Evolutionary conservation across 2,888 invertebrate species (phyloP), one percentile per base, ranked within the genome.

Genomic region (Adela reaumurella): DNA sequence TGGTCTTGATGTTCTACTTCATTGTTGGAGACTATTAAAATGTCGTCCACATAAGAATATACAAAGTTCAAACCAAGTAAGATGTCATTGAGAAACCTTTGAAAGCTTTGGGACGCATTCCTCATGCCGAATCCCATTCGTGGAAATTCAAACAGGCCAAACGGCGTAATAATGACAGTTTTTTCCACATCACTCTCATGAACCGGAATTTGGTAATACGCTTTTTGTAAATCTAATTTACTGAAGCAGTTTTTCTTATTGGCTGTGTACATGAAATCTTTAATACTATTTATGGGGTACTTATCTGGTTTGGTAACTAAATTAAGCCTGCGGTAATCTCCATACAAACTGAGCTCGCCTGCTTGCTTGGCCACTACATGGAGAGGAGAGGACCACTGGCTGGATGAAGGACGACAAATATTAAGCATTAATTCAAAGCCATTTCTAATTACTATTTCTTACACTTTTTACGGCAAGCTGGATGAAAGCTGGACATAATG

Each of bases 251-350:
- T 54, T 45, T 54, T 58, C 1, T 56, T 57, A 17, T 51, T n/a
- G 1, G 63, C 50, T 1, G 51, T 16, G 11, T 52, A 46, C 11
- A 56, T 18, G 44, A 62, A 58, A 51, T 62, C 61, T 17, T 61
- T 51, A 4, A 67, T 50, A 43, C 59, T 55, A 5, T 57, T 55
- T 42, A 61, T 54, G 0, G 66, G 63, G 48, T 65, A 62, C 2
- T 62, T 19, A 52, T 68, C 66, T 1, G 56, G 63, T 3, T 56
- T 54, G 0, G 65, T 65, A 16, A 53, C 51, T 0, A 59, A 50
- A 50, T 69, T 74, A 0, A 68, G 53, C 0, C 19, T 17, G 1
- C 69, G 51, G 50, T 68, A 74, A 45, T 72, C 69, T 0, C 68
- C 69, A 49, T 68, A 68, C 0, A 49, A 44, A 18, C 51, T 19